Percentiles rank a stretch among this genome's conserved stretches.
phyloP scores from a whole-genome alignment of 2,113 vertebrate species.

The human (Homo sapiens) region GRCh38 chr5:145884001-145884500 shows the following conservation, averaged over 20 bases:
- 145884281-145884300: not conserved
- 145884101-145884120: not conserved
- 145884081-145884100: not conserved
- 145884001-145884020: not conserved
- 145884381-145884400: not conserved
- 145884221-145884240: not conserved
- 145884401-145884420: not conserved
- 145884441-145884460: conserved; percentile 10
- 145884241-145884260: not conserved
- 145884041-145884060: not conserved
- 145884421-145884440: conserved; percentile 13
- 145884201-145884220: not conserved
- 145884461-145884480: not conserved
- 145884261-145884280: not conserved
- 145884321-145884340: not conserved
- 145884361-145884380: not conserved
- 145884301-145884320: not conserved
- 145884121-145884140: not conserved
- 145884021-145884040: not conserved
- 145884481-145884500: not conserved
- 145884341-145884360: not conserved
- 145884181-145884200: not conserved
- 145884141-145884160: not conserved
- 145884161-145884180: not conserved
- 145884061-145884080: not conserved